A percentile compares a stretch with the other conserved stretches of the same genome.
Evolutionary conservation across 2,888 invertebrate genomes (phyloP).

Genomic region (Atherix ibis): DNA sequence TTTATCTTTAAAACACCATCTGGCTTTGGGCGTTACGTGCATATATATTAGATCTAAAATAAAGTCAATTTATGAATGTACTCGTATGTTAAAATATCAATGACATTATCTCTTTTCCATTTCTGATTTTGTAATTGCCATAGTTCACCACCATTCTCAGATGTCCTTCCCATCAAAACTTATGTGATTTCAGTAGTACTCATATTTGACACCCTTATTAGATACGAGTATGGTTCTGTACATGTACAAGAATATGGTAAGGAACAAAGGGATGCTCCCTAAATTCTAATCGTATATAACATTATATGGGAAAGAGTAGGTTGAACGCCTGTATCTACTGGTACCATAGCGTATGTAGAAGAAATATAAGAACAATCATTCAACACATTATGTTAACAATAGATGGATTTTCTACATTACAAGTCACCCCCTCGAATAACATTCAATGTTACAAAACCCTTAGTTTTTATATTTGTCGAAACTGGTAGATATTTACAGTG

Average conservation of each 20-base stretch:
- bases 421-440: too few species aligned
- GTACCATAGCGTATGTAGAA: too few species aligned
- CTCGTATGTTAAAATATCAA: slow-evolving; percentile 10
- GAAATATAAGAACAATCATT: too few species aligned
- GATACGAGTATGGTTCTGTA: neutral
- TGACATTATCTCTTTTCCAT: slow-evolving; percentile 10
- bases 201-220: neutral
- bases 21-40: slow-evolving; percentile 12
- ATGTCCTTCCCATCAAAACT: neutral
- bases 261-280: slow-evolving; percentile 1
- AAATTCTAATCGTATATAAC: neutral
- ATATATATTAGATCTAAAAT: slow-evolving; percentile 12
- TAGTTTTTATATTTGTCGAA: too few species aligned
- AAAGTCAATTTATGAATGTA: slow-evolving; percentile 13
- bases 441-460: neutral
- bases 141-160: too few species aligned
- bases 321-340: too few species aligned
- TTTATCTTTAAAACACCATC: slow-evolving; percentile 12
- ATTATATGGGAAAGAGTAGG: too few species aligned
- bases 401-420: too few species aligned
- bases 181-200: too few species aligned
- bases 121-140: slow-evolving; percentile 11
- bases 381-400: too few species aligned
- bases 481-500: neutral
- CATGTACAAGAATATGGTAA: neutral